phyloP scores from a whole-genome alignment of 2,113 vertebrate species.

The Sclerurus mexicanus region DNA sequence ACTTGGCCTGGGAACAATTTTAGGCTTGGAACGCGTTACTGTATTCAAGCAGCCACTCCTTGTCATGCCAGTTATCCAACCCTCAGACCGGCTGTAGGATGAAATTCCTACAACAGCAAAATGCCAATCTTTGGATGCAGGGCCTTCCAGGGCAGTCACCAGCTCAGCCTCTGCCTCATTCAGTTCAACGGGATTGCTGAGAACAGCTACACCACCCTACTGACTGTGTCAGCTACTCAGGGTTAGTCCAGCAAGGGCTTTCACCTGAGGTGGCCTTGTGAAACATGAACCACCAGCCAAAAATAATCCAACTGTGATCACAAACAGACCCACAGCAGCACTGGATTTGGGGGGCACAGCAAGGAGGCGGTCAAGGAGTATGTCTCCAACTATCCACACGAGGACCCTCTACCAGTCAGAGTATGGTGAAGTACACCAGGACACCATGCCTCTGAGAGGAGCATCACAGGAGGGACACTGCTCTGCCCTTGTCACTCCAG shows the following conservation, averaged over 20 bases:
- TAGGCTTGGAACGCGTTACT: not conserved
- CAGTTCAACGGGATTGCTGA: not conserved
- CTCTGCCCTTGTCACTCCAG: not conserved
- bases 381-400: not conserved
- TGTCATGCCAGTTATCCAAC: not conserved
- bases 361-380: not conserved
- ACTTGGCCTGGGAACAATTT: not conserved
- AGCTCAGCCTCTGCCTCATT: not conserved
- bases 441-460: fast-evolving
- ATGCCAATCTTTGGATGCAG: not conserved
- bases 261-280: not conserved
- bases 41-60: not conserved
- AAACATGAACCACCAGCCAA: not conserved
- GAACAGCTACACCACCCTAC: not conserved
- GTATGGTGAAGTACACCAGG: not conserved
- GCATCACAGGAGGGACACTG: not conserved
- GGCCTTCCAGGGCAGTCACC: not conserved
- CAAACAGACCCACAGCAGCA: not conserved
- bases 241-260: not conserved
- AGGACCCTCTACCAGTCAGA: not conserved
- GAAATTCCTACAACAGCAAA: not conserved
- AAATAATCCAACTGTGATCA: not conserved
- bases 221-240: not conserved
- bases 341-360: not conserved
- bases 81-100: not conserved